Evolutionary conservation across 2,888 invertebrate species (phyloP), one percentile per base, ranked within the genome.

Genomic region (Aquatica leii): DNA sequence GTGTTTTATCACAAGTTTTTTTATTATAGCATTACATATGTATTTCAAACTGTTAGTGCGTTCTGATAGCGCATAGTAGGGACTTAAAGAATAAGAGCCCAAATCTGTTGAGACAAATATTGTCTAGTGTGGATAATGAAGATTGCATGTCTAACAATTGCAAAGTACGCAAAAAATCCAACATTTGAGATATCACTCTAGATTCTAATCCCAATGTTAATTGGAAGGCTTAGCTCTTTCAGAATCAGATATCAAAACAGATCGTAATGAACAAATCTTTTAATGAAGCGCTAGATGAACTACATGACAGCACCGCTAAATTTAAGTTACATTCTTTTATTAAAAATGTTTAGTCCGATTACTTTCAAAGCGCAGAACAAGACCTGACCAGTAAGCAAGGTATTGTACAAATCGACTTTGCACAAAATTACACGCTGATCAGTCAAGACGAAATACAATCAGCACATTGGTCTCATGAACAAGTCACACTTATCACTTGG

Each of bases 381-480:
- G 24, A 48, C 56, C 31, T 56, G 46, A 56, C 56, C 43, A 56
- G 56, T 21, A 48, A 48, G 48, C 46, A 56, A 56, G 56, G 48
- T 24, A 40, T 56, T 48, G 31, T 56, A 48, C 56, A 56, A 48
- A 56, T 56, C 2, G 56, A 48, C 35, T 56, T 56, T 56, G 56
- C 48, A 8, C 48, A 56, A n/a, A n/a, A n/a, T n/a, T n/a, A n/a
- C n/a, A n/a, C n/a, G n/a, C n/a, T n/a, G n/a, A n/a, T n/a, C n/a
- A n/a, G n/a, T n/a, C n/a, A n/a, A n/a, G n/a, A n/a, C n/a, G n/a
- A n/a, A n/a, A n/a, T n/a, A n/a, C n/a, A 56, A 56, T 48, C 48
- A 56, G 56, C 56, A 21, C 56, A 56, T 46, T 56, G 48, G 56
- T 56, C 48, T 24, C 56, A 56, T 48, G 56, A n/a, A n/a, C 56